Evolutionary conservation across 1,140 invertebrate species (phyloP), one percentile per base, ranked within the genome.

Genomic region (Drosophila melanica): DNA sequence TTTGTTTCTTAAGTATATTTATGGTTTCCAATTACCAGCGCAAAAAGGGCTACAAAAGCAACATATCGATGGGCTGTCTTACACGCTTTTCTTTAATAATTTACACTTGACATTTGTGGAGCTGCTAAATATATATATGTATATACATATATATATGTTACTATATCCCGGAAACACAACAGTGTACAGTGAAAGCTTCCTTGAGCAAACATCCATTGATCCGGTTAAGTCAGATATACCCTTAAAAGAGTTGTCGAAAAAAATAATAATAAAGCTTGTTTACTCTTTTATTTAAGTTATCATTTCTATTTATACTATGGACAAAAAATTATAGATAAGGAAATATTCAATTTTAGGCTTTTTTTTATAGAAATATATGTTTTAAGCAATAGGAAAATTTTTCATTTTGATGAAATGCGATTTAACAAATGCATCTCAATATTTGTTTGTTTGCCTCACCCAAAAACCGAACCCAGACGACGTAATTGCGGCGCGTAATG

Each of bases 11-110:
- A 72, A 35, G 33, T 16, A 64, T 82, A 90, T 89, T 89, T 90
- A 90, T 89, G 80, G 85, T 67, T 78, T 89, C 77, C 84, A 89
- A 85, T 89, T 89, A 90, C 84, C 58, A 11, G 35, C 20, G 18
- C 11, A 63, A 12, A 41, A 30, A 67, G 53, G 55, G 47, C 58
- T 47, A 6, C 47, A n/a, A 55, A 51, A 30, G 18, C 27, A 54
- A 58, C 54, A 37, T 59, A 37, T 47, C 12, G 51, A 64, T 50
- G 55, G 23, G 55, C 48, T 44, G 23, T 7, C 11, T 47, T 30
- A 48, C 12, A 48, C 23, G 39, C 55, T 45, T 41, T 30, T n/a
- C n/a, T 33, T n/a, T 58, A 58, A 58, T 58, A 45, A 45, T 16
- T 16, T 33, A 58, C 55, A 58, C 55, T 44, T 58, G 55, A 44